Conservation (phyloP, 2,888 invertebrate genomes). For the Heliconius hortense region DNA sequence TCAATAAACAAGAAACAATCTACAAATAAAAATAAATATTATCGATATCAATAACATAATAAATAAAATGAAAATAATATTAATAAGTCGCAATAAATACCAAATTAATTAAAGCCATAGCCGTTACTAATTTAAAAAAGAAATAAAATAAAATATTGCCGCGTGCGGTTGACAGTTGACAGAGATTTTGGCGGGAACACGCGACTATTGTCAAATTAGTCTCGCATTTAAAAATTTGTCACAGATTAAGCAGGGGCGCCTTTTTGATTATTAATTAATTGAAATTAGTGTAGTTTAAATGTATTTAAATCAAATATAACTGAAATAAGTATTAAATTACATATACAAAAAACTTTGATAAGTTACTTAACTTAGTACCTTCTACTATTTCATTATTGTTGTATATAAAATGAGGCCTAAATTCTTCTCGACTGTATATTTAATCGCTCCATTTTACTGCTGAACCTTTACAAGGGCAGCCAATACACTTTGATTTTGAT, state of each 20-base stretch:
- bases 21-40: neutral
- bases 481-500: too few relatives aligned
- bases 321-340: neutral
- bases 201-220: constrained; percentile 67
- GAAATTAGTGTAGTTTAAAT: neutral
- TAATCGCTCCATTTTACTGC: too few relatives aligned
- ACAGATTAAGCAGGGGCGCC: constrained; percentile 58
- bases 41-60: neutral
- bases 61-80: constrained; percentile 6
- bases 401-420: too few relatives aligned
- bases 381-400: too few relatives aligned
- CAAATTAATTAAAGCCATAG: constrained; percentile 21
- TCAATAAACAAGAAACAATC: neutral
- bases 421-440: too few relatives aligned
- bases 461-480: too few relatives aligned
- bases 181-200: constrained; percentile 65
- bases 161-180: constrained; percentile 62
- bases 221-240: constrained; percentile 55
- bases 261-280: constrained; percentile 52
- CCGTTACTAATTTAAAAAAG: constrained; percentile 32
- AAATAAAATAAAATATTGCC: constrained; percentile 47
- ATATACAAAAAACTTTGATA: too few relatives aligned
- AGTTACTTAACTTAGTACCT: too few relatives aligned
- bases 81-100: constrained; percentile 10
- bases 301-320: constrained; percentile 3